Percentiles rank a stretch among this genome's conserved stretches.
Conservation (phyloP, 2,113 vertebrate genomes). For the Petaurus breviceps region DNA sequence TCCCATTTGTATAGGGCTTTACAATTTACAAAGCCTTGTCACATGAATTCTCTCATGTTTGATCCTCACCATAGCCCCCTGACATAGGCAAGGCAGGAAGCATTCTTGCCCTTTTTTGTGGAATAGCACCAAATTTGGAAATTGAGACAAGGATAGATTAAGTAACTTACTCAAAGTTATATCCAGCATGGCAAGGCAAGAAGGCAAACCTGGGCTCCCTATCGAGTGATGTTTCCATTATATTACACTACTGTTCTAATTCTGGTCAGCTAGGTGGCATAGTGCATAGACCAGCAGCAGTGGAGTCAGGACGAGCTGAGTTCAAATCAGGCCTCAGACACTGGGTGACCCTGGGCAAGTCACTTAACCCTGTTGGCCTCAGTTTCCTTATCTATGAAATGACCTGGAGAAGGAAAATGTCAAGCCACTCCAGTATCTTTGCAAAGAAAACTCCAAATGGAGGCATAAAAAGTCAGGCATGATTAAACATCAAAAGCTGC, state of each 20-base stretch:
- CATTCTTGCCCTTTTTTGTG: not conserved
- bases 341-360: not conserved
- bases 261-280: not conserved
- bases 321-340: not conserved
- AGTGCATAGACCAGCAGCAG: not conserved
- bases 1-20: not conserved
- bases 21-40: not conserved
- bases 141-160: not conserved
- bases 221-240: not conserved
- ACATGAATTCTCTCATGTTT: not conserved
- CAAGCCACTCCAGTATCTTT: not conserved
- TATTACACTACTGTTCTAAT: not conserved
- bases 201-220: not conserved
- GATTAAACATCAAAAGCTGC: not conserved
- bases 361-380: not conserved
- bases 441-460: not conserved
- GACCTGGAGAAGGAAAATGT: not conserved
- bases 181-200: not conserved
- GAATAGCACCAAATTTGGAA: not conserved
- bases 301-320: not conserved
- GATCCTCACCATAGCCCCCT: not conserved
- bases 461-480: not conserved
- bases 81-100: not conserved
- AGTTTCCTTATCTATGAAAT: not conserved
- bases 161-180: not conserved